These are phyloP conservation scores for Mobula birostris DNA, from an alignment of 2,113 vertebrate genomes.

Conservation along the genomic window DNA sequence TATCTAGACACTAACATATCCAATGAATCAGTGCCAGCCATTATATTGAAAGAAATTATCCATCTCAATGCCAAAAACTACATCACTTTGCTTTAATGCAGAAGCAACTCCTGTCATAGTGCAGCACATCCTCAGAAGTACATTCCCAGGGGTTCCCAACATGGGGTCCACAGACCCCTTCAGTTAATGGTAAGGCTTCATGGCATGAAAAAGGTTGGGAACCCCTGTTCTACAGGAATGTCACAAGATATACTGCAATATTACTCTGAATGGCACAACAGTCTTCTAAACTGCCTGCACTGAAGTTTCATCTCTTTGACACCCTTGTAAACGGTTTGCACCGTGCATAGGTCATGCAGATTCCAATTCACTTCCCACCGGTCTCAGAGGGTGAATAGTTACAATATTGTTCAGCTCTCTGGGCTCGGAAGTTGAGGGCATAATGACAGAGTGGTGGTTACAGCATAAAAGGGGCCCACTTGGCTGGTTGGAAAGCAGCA, in stretches of 20 bases:
- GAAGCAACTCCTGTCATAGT: background rate
- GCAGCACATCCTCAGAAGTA: background rate
- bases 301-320: background rate
- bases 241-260: background rate
- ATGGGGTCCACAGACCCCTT: too few relatives aligned
- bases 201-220: too few relatives aligned
- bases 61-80: slow-evolving; percentile 4
- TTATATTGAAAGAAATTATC: slow-evolving; percentile 26
- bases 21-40: background rate
- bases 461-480: too few relatives aligned
- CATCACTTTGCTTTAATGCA: background rate
- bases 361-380: background rate
- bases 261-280: background rate
- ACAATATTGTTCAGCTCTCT: background rate
- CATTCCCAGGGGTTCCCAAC: too few relatives aligned
- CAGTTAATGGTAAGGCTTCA: too few relatives aligned
- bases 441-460: too few relatives aligned
- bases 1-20: background rate
- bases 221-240: background rate
- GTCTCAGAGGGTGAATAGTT: background rate
- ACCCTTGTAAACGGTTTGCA: background rate
- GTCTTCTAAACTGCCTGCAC: background rate
- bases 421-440: background rate
- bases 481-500: too few relatives aligned
- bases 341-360: too few relatives aligned